A percentile compares a stretch with the other conserved stretches of the same genome.
phyloP scores from a whole-genome alignment of 2,113 vertebrate genomes.

The Riparia riparia region DNA sequence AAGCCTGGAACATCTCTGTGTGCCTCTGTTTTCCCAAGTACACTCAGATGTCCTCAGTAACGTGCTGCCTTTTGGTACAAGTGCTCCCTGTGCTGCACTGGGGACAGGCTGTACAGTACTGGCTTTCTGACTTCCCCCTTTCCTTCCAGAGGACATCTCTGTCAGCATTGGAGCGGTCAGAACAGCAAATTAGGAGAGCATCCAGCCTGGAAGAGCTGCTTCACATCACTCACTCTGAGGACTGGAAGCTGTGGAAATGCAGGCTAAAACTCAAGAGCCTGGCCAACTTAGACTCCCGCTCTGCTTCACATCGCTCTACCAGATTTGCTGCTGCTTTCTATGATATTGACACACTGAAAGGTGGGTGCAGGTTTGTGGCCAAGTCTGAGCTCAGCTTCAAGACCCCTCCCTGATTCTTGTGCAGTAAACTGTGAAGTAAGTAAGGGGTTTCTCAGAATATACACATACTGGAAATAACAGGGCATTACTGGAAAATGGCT shows the following conservation, averaged over 20 bases:
- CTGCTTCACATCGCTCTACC: constrained; percentile 87
- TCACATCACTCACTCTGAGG: constrained; percentile 88
- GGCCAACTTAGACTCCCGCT: constrained; percentile 76
- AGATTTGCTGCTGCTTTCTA: constrained; percentile 92
- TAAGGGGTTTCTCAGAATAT: background rate
- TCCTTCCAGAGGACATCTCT: constrained; percentile 63
- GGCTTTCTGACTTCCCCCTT: background rate
- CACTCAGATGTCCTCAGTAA: background rate
- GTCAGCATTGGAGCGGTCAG: constrained; percentile 84
- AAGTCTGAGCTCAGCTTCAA: background rate
- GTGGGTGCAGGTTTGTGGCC: constrained; percentile 61
- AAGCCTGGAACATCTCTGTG: background rate
- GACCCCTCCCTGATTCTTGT: background rate
- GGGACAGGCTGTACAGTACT: background rate
- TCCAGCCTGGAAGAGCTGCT: constrained; percentile 92
- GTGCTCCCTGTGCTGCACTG: background rate
- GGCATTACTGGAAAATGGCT: background rate
- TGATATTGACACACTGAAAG: constrained; percentile 92
- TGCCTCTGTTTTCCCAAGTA: background rate
- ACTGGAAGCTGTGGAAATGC: constrained; percentile 96
- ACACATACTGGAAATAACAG: background rate
- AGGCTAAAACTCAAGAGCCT: constrained; percentile 85
- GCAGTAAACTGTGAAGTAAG: background rate
- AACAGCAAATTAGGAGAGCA: constrained; percentile 86
- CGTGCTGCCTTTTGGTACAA: background rate